A percentile compares a stretch with the other conserved stretches of the same genome.
Conservation (phyloP, 2,113 vertebrate species). For the Salminus brasiliensis region DNA sequence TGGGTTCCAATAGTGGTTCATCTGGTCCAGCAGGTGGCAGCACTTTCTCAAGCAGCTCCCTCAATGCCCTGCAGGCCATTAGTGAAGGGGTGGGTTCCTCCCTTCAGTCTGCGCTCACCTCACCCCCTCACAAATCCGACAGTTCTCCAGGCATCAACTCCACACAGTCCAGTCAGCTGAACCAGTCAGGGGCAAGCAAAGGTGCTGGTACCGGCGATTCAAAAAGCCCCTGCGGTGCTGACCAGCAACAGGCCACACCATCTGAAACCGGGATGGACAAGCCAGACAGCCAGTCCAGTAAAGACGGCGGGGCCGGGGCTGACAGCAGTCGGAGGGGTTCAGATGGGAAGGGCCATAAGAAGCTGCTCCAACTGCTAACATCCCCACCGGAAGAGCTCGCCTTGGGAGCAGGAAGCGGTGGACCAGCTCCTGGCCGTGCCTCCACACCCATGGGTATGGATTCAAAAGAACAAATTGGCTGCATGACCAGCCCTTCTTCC, state of each 20-base stretch:
- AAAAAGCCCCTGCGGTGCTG: conserved; percentile 83
- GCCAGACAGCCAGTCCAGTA: conserved; percentile 84
- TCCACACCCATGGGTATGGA: conserved; percentile 72
- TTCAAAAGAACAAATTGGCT: conserved; percentile 81
- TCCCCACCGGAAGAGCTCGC: conserved; percentile 89
- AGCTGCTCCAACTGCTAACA: conserved; percentile 93
- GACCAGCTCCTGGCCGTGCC: conserved; percentile 61
- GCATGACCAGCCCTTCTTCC: conserved; percentile 87
- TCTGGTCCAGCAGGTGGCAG: conserved; percentile 71
- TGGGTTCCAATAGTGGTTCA: conserved; percentile 72
- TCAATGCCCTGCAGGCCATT: conserved; percentile 96
- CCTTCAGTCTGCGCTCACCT: conserved; percentile 87
- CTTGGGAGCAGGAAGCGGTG: conserved; percentile 30
- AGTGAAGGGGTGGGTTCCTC: conserved; percentile 96
- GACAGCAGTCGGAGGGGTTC: conserved; percentile 80
- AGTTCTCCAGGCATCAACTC: conserved; percentile 86
- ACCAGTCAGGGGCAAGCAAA: conserved; percentile 68
- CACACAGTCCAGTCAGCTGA: conserved; percentile 72
- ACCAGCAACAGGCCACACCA: conserved; percentile 70
- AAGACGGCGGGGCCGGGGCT: conserved; percentile 76
- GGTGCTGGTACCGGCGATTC: conserved; percentile 78
- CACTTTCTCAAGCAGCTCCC: conserved; percentile 93
- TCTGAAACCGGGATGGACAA: conserved; percentile 85
- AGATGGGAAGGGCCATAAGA: conserved; percentile 92
- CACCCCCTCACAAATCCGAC: conserved; percentile 88